Conservation (phyloP, 2,113 vertebrate genomes). For the Rhinolophus sinicus region DNA sequence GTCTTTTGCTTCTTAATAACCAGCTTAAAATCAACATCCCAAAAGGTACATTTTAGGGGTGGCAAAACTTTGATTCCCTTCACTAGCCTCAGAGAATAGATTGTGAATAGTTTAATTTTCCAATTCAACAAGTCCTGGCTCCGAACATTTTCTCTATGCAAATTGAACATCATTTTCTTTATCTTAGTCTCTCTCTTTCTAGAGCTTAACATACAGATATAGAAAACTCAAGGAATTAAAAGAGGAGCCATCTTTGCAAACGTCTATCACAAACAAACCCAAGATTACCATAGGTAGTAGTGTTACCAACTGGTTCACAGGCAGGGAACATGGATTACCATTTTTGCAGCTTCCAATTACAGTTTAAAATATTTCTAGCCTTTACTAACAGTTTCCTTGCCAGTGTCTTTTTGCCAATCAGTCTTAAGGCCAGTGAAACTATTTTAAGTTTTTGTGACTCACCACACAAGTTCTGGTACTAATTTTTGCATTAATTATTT, state of each 20-base stretch:
- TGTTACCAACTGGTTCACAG: not conserved
- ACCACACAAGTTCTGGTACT: not conserved
- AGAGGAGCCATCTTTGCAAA: not conserved
- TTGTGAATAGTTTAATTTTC: not conserved
- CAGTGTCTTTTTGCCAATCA: not conserved
- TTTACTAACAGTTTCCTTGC: not conserved
- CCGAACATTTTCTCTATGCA: constrained; percentile 4
- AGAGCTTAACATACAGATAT: not conserved
- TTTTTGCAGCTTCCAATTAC: not conserved
- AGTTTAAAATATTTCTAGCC: not conserved
- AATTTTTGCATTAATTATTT: not conserved
- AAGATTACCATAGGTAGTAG: not conserved
- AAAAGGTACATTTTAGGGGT: not conserved
- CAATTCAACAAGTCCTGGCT: not conserved
- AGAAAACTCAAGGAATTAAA: not conserved
- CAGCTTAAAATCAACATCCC: not conserved
- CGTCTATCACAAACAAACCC: not conserved
- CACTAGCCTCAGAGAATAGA: not conserved
- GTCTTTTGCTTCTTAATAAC: not conserved
- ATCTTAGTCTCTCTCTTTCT: not conserved
- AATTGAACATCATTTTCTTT: not conserved
- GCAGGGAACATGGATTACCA: not conserved
- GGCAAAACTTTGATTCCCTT: not conserved
- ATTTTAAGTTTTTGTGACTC: not conserved
- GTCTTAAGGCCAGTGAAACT: not conserved